Evolutionary conservation across 1,140 invertebrate genomes (phyloP), one percentile per base, ranked within the genome.

Genomic region (Panagrolaimus sp.): DNA sequence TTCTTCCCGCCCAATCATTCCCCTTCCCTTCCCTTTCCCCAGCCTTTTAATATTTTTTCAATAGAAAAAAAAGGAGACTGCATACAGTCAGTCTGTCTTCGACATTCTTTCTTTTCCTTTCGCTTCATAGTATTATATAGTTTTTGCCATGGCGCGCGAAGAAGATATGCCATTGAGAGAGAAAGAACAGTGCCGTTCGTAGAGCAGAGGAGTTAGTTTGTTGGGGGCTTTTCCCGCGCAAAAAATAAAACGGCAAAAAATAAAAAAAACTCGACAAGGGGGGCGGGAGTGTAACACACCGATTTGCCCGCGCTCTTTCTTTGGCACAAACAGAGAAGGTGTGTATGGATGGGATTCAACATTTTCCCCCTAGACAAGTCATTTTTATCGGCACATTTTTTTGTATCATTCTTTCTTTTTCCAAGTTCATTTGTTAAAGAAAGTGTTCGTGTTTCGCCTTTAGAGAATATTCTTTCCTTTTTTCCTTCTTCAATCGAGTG

Each of bases 401-500:
- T 38, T 38, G 7, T 38, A 4, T 2, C 7, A 38, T 38, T 7
- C 32, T 38, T 38, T 38, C 7, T n/a, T n/a, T n/a, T n/a, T n/a
- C n/a, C n/a, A n/a, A n/a, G n/a, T n/a, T n/a, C n/a, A n/a, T n/a
- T n/a, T n/a, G n/a, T n/a, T n/a, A 4, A 38, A 38, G 32, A 38
- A 38, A 38, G 32, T 38, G 32, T 38, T 38, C 32, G 32, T 38
- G 32, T 4, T 38, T 38, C 7, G 32, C 7, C 32, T 38, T 38
- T 38, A 38, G 32, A 38, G 32, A 38, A 38, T 38, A 38, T 4
- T 38, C 7, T n/a, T n/a, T n/a, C n/a, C n/a, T n/a, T n/a, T n/a
- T n/a, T n/a, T n/a, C n/a, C n/a, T n/a, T n/a, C n/a, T 77, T 38
- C 7, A 38, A 4, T 38, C 7, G 32, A 38, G 32, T 38, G 32